Evolutionary conservation across 2,888 invertebrate species (phyloP), one percentile per base, ranked within the genome.

Genomic region (Heliconius erato): DNA sequence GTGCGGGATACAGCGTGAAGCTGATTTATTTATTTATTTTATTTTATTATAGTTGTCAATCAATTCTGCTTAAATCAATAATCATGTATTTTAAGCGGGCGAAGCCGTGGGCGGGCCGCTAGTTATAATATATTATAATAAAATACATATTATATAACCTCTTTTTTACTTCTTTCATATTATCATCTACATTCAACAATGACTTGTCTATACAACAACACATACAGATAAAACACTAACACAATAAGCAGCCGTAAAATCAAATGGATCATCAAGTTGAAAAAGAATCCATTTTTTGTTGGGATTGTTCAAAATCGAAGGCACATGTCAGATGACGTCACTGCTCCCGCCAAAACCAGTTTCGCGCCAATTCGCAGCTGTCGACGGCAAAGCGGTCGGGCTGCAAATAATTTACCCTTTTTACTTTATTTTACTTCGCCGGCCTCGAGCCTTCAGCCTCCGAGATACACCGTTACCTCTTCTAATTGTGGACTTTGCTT

Each of bases 281-380:
- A 92, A 91, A 89, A 90, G 87, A 86, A 88, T 86, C 74, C 81
- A 88, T 90, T 94, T 94, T 94, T 94, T 94, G 90, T 87, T 83
- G 84, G 69, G 84, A 87, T 84, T 88, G 88, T 88, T 90, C 90
- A 88, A 91, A 92, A 91, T 90, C 87, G 90, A 90, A 90, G 92
- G 91, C 93, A 92, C 92, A 94, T 93, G 94, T 92, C 92, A 91
- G 89, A 87, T 95, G 94, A 95, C 94, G 95, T 95, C 94, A 95
- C 87, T 87, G 87, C 89, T 93, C 91, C 92, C 90, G 89, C 91
- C 90, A 88, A 92, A 95, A 95, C 95, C 94, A 89, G 95, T 95
- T 95, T 93, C 92, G 94, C 94, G 93, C 93, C 94, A 94, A 92
- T 94, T 94, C 94, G 95, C 95, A 96, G 95, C 95, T 95, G 95